Conservation (phyloP, 1,140 invertebrate species). For the Zaprionus nigranus region DNA sequence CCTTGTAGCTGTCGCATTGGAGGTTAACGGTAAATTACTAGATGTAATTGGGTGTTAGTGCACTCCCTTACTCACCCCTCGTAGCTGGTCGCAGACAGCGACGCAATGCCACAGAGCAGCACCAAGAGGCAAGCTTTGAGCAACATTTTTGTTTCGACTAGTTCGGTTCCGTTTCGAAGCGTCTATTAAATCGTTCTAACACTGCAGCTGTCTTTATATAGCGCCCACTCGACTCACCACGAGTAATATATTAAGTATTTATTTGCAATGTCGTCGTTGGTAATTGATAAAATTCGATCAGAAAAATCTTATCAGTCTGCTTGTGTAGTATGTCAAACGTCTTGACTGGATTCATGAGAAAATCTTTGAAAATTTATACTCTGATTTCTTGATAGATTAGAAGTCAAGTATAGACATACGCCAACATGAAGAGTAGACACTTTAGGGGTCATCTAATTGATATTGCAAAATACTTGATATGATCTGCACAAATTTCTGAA, state of each 20-base stretch:
- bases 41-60: neutral
- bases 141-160: conserved; percentile 36
- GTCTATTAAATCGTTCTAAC: conserved; percentile 48
- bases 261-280: conserved; percentile 38
- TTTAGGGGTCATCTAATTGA: neutral
- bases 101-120: conserved; percentile 56
- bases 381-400: conserved; percentile 25
- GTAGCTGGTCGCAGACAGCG: conserved; percentile 53
- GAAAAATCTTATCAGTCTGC: conserved; percentile 52
- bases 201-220: conserved; percentile 50
- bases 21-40: neutral
- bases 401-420: conserved; percentile 33
- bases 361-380: conserved; percentile 69
- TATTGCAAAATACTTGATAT: neutral
- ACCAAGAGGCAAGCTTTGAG: conserved; percentile 57
- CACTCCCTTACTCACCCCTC: conserved; percentile 69
- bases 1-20: conserved; percentile 60
- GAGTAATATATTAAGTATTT: conserved; percentile 32
- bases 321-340: conserved; percentile 37
- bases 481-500: neutral
- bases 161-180: conserved; percentile 53
- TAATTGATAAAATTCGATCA: conserved; percentile 34
- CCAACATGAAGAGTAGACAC: neutral
- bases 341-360: conserved; percentile 46
- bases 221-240: conserved; percentile 39